phyloP scores from a whole-genome alignment of 64 coral and sea anemone genomes.

The Cladopsammia gracilis region DNA sequence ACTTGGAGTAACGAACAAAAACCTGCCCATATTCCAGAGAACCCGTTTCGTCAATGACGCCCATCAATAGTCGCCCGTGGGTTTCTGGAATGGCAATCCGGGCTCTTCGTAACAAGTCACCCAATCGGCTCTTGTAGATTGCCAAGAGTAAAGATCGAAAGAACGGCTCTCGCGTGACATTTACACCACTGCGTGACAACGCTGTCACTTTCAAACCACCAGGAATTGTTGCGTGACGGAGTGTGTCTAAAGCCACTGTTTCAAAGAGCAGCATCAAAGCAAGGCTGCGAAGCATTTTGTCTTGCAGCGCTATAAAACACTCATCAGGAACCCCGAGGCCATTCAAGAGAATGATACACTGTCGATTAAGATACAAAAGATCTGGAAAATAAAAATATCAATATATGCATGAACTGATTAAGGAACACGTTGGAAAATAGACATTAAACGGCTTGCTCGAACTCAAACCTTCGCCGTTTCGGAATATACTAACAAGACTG shows the following conservation, averaged over 20 bases:
- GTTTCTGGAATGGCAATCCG: conserved; percentile 89
- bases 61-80: conserved; percentile 85
- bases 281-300: conserved; percentile 83
- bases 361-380: conserved; percentile 87
- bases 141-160: conserved; percentile 85
- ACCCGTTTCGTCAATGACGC: conserved; percentile 86
- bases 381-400: conserved; percentile 23
- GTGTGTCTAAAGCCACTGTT: conserved; percentile 62
- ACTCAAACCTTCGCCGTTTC: too few species aligned
- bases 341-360: conserved; percentile 88
- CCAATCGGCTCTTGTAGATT: conserved; percentile 89
- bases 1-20: conserved; percentile 88
- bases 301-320: conserved; percentile 79
- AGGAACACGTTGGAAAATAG: conserved; percentile 45
- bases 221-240: conserved; percentile 57
- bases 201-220: conserved; percentile 73
- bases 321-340: conserved; percentile 93
- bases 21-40: conserved; percentile 84
- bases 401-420: background rate
- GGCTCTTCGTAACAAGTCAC: conserved; percentile 82
- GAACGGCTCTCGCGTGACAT: conserved; percentile 88
- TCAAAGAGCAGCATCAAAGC: conserved; percentile 91
- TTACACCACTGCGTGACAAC: conserved; percentile 82
- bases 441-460: too few species aligned
- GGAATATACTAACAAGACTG: too few species aligned